A percentile compares a stretch with the other conserved stretches of the same genome.
phyloP scores from a whole-genome alignment of 2,113 vertebrate genomes.

The Kryptolebias marmoratus region DNA sequence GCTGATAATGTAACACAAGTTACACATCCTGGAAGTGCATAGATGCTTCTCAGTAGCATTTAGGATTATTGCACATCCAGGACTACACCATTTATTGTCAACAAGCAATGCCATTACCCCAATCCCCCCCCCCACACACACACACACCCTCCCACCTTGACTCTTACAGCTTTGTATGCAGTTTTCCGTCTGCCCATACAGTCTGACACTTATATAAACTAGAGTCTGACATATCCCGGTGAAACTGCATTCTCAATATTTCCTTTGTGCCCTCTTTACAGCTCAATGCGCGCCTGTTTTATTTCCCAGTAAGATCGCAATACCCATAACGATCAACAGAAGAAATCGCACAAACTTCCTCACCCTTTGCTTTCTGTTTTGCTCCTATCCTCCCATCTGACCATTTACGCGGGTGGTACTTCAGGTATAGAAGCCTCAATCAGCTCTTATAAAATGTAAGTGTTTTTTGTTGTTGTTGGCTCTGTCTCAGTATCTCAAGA shows the following conservation, averaged over 20 bases:
- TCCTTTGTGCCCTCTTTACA: not conserved
- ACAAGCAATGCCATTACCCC: not conserved
- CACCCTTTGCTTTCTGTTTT: no score
- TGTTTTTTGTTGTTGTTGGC: no score
- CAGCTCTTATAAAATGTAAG: no score
- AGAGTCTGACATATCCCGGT: not conserved
- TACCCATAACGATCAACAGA: not conserved
- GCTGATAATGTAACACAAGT: not conserved
- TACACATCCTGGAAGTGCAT: not conserved
- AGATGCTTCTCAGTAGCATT: not conserved
- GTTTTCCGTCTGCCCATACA: not conserved
- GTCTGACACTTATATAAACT: not conserved
- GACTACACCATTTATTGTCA: not conserved
- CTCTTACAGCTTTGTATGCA: no score
- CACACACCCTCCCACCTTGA: no score
- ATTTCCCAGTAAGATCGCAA: no score
- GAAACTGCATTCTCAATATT: not conserved
- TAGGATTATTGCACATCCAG: not conserved
- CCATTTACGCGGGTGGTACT: no score
- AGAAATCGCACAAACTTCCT: not conserved
- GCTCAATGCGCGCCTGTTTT: not conserved
- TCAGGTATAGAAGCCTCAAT: no score
- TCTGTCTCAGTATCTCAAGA: no score
- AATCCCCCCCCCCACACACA: not conserved
- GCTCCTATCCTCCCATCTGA: no score